Percentiles rank a stretch among this genome's conserved stretches.
Conservation (phyloP, 2,113 vertebrate species). For the Isichthys henryi region DNA sequence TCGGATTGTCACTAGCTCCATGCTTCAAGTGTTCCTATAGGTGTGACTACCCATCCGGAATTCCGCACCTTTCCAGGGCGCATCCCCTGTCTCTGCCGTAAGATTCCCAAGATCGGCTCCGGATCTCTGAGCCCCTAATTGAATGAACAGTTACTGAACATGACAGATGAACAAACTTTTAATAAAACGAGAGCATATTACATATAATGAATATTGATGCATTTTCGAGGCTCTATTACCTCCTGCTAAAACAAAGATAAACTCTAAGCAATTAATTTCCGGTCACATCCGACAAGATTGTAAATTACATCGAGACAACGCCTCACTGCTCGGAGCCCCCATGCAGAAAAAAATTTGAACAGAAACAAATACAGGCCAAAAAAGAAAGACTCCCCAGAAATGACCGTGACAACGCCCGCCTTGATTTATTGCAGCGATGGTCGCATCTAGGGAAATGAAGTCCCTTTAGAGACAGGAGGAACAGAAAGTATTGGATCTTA, state of each 20-base stretch:
- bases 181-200: not conserved
- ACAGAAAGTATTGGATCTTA: not conserved
- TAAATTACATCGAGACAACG: slow-evolving; percentile 27
- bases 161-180: slow-evolving; percentile 11
- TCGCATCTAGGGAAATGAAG: not conserved
- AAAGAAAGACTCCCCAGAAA: not conserved
- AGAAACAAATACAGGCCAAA: not conserved
- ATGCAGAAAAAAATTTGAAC: not conserved
- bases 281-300: slow-evolving; percentile 22
- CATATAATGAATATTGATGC: slow-evolving; percentile 1
- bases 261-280: slow-evolving; percentile 26
- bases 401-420: not conserved
- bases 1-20: not conserved
- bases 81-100: not conserved
- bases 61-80: not conserved
- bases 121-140: not conserved
- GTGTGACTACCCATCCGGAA: not conserved
- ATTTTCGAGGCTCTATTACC: slow-evolving; percentile 3
- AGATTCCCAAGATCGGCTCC: not conserved
- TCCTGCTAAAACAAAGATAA: slow-evolving; percentile 22
- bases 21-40: not conserved
- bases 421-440: slow-evolving; percentile 9
- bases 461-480: not conserved
- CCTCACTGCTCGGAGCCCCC: slow-evolving; percentile 1
- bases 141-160: slow-evolving; percentile 6